A percentile compares a stretch with the other conserved stretches of the same genome.
Evolutionary conservation across 2,888 invertebrate genomes (phyloP).

Genomic region (Pristionchus maxplancki): DNA sequence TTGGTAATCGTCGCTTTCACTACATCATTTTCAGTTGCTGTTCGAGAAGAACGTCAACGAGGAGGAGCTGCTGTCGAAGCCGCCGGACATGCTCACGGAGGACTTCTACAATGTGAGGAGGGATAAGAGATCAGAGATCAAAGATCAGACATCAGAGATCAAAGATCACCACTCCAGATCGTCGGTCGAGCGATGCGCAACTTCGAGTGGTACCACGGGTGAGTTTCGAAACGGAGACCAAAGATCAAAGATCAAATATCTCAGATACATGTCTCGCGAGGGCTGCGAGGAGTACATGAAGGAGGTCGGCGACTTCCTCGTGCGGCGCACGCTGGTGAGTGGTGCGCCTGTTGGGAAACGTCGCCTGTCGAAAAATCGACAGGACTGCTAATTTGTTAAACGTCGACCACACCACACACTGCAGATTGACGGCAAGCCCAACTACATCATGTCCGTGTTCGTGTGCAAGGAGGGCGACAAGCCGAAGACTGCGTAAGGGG

Average conservation of each 20-base stretch:
- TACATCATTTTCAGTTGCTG: not conserved
- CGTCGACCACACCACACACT: not conserved
- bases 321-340: slow-evolving; percentile 24
- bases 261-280: slow-evolving; percentile 32
- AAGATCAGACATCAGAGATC: slow-evolving; percentile 21
- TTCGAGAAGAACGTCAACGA: slow-evolving; percentile 30
- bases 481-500: not conserved
- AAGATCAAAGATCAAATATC: not conserved
- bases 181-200: slow-evolving; percentile 34
- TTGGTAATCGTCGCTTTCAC: not conserved
- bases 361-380: not conserved
- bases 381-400: not conserved
- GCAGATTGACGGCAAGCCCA: slow-evolving; percentile 31
- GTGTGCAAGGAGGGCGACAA: slow-evolving; percentile 34
- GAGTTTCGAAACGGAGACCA: not conserved
- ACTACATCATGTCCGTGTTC: slow-evolving; percentile 20
- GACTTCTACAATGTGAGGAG: slow-evolving; percentile 44
- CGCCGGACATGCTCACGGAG: slow-evolving; percentile 7
- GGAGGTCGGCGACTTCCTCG: slow-evolving; percentile 36
- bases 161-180: slow-evolving; percentile 5
- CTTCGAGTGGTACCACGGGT: slow-evolving; percentile 40
- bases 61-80: slow-evolving; percentile 9
- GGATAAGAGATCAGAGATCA: slow-evolving; percentile 15
- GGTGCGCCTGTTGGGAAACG: not conserved
- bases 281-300: slow-evolving; percentile 32